These are phyloP conservation scores for Xestia xanthographa DNA, from an alignment of 2,888 invertebrate species.

Conservation along the genomic window DNA sequence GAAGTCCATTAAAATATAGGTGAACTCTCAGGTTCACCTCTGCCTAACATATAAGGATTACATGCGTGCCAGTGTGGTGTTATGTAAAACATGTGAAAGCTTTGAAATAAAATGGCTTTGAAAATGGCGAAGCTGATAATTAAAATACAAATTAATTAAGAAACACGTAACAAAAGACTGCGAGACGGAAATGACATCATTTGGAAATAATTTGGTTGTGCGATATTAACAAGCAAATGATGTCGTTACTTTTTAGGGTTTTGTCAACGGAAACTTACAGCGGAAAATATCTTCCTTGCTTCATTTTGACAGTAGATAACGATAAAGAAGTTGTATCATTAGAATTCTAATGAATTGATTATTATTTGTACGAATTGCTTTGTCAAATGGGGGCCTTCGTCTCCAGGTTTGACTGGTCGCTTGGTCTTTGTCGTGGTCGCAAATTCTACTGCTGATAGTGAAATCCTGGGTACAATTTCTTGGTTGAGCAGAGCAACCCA, in stretches of 20 bases:
- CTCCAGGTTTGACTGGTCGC: too few relatives aligned
- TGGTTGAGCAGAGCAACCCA: too few relatives aligned
- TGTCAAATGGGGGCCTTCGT: too few relatives aligned
- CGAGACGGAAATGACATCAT: conserved; percentile 23
- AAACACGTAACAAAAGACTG: conserved; percentile 18
- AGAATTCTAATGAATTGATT: not conserved
- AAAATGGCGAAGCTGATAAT: not conserved
- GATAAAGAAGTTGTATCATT: too few relatives aligned
- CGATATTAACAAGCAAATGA: conserved; percentile 34
- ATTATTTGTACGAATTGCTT: too few relatives aligned
- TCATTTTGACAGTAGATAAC: not conserved
- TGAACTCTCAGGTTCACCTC: not conserved
- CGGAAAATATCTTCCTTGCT: not conserved
- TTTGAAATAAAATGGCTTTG: not conserved
- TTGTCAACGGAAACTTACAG: not conserved
- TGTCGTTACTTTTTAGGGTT: conserved; percentile 33
- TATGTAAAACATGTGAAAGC: not conserved
- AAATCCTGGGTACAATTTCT: too few relatives aligned
- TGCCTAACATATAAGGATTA: not conserved
- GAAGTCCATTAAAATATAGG: not conserved
- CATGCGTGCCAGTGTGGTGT: not conserved
- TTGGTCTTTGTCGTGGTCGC: too few relatives aligned
- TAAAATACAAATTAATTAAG: conserved; percentile 19
- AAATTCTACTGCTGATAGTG: too few relatives aligned
- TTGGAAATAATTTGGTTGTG: conserved; percentile 41